Conservation (phyloP, 2,797 vertebrate species). For the Hyperoplus immaculatus region DNA sequence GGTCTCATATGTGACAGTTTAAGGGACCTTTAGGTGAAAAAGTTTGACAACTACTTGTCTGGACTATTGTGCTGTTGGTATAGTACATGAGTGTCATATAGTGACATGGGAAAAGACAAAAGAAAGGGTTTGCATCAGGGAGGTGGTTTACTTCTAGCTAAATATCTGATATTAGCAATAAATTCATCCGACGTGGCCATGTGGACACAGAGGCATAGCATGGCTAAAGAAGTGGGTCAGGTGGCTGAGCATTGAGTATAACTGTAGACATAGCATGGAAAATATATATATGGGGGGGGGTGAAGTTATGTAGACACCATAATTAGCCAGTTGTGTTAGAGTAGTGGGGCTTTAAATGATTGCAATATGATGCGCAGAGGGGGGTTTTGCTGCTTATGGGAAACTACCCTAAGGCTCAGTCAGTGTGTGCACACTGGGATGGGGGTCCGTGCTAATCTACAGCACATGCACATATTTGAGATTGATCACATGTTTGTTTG, state of each 20-base stretch:
- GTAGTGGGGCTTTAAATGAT: constrained; percentile 70
- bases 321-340: constrained; percentile 77
- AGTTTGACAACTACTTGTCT: neutral
- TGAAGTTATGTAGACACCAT: constrained; percentile 73
- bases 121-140: constrained; percentile 10
- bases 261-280: constrained; percentile 73
- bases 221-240: constrained; percentile 64
- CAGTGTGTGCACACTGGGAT: constrained; percentile 22
- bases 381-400: constrained; percentile 59
- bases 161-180: constrained; percentile 45
- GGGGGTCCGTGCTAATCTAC: constrained; percentile 48
- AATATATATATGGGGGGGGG: constrained; percentile 54
- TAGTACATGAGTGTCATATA: neutral
- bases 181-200: constrained; percentile 50
- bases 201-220: constrained; percentile 42
- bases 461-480: constrained; percentile 51
- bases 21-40: too few species aligned
- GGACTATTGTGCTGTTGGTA: neutral
- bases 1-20: too few species aligned
- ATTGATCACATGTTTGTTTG: constrained; percentile 59
- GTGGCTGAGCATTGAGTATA: constrained; percentile 45
- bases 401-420: constrained; percentile 38
- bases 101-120: constrained; percentile 9
- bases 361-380: constrained; percentile 67
- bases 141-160: constrained; percentile 12